phyloP scores from a whole-genome alignment of 1,140 invertebrate genomes.

The Agraylea sexmaculata region DNA sequence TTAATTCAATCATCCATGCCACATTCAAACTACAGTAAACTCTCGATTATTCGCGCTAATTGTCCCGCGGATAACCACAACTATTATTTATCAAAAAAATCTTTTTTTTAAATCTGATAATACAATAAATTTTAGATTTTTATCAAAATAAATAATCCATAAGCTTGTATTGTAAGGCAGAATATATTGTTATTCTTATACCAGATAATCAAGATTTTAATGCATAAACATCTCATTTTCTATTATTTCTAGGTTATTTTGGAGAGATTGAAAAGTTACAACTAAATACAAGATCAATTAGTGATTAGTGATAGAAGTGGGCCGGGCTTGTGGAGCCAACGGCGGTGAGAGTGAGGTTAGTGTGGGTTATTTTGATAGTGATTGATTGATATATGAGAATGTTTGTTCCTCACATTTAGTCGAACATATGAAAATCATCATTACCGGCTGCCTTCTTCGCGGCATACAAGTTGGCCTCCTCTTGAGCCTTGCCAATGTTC shows the following conservation, averaged over 20 bases:
- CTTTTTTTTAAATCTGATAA: too few relatives aligned
- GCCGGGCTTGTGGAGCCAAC: slow-evolving; percentile 26
- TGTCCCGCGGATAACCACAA: too few relatives aligned
- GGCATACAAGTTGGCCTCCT: slow-evolving; percentile 98
- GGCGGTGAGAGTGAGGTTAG: slow-evolving; percentile 22
- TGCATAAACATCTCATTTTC: too few relatives aligned
- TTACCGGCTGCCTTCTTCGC: slow-evolving; percentile 94
- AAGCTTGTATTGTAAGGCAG: too few relatives aligned
- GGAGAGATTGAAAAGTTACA: slow-evolving; percentile 33
- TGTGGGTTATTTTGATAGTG: not conserved
- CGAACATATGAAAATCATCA: slow-evolving; percentile 23
- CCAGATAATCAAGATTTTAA: too few relatives aligned
- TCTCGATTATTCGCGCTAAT: too few relatives aligned
- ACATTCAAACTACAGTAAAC: too few relatives aligned
- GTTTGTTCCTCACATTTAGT: slow-evolving; percentile 22
- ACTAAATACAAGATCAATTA: not conserved
- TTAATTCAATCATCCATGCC: too few relatives aligned
- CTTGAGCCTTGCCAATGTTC: slow-evolving; percentile 99
- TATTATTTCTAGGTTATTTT: slow-evolving; percentile 42
- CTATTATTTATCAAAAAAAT: too few relatives aligned
- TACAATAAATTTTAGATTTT: too few relatives aligned
- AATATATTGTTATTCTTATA: too few relatives aligned
- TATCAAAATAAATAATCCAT: too few relatives aligned
- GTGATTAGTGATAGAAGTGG: not conserved
- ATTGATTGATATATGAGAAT: slow-evolving; percentile 10